Percentiles rank a stretch among this genome's conserved stretches.
Conservation (phyloP, 2,888 invertebrate species). For the Glyphotaelius pellucidus region DNA sequence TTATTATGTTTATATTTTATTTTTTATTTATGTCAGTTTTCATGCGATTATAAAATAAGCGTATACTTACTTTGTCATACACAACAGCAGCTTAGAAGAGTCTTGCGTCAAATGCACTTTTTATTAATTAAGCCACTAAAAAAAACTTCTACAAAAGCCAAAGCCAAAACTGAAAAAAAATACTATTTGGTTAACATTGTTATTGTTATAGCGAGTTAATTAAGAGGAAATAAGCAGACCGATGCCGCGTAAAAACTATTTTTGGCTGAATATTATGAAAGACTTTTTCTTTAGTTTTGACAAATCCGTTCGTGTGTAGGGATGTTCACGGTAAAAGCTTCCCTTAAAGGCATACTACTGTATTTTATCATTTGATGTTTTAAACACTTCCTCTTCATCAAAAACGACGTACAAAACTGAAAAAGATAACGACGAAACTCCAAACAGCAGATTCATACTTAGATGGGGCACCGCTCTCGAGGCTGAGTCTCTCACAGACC, state of each 20-base stretch:
- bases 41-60: conserved; percentile 22
- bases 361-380: not conserved
- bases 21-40: not conserved
- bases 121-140: conserved; percentile 23
- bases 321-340: not conserved
- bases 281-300: not conserved
- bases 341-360: not conserved
- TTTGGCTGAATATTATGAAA: not conserved
- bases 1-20: not conserved
- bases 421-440: not conserved
- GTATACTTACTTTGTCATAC: conserved; percentile 18
- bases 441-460: not conserved
- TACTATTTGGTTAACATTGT: not conserved
- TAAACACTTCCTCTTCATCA: not conserved
- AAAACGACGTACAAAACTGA: not conserved
- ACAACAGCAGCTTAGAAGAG: not conserved
- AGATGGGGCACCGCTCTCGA: not conserved
- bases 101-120: conserved; percentile 29
- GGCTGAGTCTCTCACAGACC: not conserved
- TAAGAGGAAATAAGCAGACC: not conserved
- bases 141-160: conserved; percentile 16
- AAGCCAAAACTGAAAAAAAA: conserved; percentile 23
- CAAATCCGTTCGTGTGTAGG: not conserved
- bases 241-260: not conserved
- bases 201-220: not conserved